A percentile compares a stretch with the other conserved stretches of the same genome.
Evolutionary conservation across 2,797 vertebrate species (phyloP).

Genomic region (Somateria mollissima): DNA sequence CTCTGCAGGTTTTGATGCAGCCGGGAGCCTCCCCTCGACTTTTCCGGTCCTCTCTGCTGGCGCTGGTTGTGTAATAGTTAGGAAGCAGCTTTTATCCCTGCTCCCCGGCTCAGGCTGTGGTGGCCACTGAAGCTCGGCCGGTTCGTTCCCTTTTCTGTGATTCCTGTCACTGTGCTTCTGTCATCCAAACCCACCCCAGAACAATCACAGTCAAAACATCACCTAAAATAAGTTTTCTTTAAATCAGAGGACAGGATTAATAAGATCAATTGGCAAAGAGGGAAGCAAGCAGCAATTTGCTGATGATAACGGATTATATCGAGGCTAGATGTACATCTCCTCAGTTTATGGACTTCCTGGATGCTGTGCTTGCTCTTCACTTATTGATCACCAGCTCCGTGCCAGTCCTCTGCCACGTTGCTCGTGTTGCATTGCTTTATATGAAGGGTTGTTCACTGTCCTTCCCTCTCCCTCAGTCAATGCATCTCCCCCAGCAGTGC

Average conservation of each 20-base stretch:
- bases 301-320: background rate
- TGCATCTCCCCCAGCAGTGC: accelerated
- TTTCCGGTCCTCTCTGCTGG: background rate
- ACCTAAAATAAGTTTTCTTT: background rate
- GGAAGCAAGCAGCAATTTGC: background rate
- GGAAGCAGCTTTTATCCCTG: background rate
- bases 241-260: background rate
- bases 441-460: background rate
- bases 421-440: background rate
- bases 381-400: background rate
- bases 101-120: background rate
- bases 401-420: background rate
- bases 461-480: background rate
- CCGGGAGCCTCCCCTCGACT: background rate
- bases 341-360: background rate
- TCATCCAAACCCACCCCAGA: background rate
- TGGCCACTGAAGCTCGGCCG: background rate
- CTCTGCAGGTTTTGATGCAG: background rate
- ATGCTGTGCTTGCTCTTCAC: background rate
- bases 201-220: background rate
- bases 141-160: background rate
- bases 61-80: constrained; percentile 6
- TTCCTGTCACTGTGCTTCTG: background rate
- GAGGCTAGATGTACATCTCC: background rate
- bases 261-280: background rate